A percentile compares a stretch with the other conserved stretches of the same genome.
Conservation (phyloP, 2,888 invertebrate genomes). For the Luffia ferchaultella region DNA sequence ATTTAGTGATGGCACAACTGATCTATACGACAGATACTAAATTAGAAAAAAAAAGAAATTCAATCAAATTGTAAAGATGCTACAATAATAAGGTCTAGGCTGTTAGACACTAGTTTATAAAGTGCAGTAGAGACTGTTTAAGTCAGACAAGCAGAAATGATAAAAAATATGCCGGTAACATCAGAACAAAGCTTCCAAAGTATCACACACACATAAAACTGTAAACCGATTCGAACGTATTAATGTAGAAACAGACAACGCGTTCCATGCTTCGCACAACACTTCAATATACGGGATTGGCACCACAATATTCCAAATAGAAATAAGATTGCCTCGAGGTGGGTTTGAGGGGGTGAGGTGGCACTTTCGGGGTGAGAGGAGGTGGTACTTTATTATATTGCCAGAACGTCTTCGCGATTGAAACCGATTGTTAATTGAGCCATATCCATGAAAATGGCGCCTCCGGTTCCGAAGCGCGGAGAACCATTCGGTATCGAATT, state of each 20-base stretch:
- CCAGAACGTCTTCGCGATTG: slow-evolving; percentile 62
- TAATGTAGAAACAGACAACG: slow-evolving; percentile 42
- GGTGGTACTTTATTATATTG: slow-evolving; percentile 53
- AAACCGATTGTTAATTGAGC: slow-evolving; percentile 67
- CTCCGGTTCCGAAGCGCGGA: slow-evolving; percentile 27
- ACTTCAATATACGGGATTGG: slow-evolving; percentile 65
- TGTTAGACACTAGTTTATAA: too few species aligned
- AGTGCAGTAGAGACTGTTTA: too few species aligned
- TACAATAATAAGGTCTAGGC: too few species aligned
- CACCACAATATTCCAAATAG: slow-evolving; percentile 66
- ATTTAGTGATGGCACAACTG: too few species aligned
- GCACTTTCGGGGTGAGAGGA: slow-evolving; percentile 18
- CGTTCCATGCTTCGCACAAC: slow-evolving; percentile 40
- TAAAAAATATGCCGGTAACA: too few species aligned
- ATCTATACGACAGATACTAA: too few species aligned
- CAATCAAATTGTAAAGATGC: too few species aligned
- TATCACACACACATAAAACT: not conserved
- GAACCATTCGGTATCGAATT: slow-evolving; percentile 62
- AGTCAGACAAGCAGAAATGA: too few species aligned
- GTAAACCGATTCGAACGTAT: not conserved
- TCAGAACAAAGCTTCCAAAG: not conserved
- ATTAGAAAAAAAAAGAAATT: too few species aligned
- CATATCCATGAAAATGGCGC: slow-evolving; percentile 64
- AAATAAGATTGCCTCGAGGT: slow-evolving; percentile 58
- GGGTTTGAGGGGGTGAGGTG: slow-evolving; percentile 23